Evolutionary conservation across 2,888 invertebrate species (phyloP).

Genomic region (Crepidodera aurea): DNA sequence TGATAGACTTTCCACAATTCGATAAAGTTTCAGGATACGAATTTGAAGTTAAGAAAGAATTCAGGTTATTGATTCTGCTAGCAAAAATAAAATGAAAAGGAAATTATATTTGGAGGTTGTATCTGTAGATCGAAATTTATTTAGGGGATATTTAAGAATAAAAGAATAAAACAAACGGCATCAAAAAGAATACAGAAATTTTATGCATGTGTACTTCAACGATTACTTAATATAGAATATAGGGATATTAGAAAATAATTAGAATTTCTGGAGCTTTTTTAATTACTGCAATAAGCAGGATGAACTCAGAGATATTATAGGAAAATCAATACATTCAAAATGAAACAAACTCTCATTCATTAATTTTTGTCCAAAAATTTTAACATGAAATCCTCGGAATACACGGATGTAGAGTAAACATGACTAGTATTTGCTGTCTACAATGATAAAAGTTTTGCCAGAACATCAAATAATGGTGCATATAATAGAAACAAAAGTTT

Average conservation of each 20-base stretch:
- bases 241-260: no score
- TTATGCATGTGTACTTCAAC: no score
- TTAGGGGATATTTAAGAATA: background rate
- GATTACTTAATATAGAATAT: no score
- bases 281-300: no score
- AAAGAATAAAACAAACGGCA: no score
- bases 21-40: background rate
- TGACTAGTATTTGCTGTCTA: constrained; percentile 21
- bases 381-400: background rate
- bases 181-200: no score
- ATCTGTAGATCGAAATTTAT: background rate
- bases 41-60: background rate
- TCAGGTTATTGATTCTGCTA: background rate
- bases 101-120: background rate
- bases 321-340: background rate
- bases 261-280: no score
- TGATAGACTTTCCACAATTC: background rate
- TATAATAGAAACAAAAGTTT: constrained; percentile 21
- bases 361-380: background rate
- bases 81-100: background rate
- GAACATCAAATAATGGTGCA: constrained; percentile 9
- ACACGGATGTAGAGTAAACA: background rate
- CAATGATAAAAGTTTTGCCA: constrained; percentile 34
- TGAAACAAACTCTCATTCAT: background rate
- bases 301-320: no score